Evolutionary conservation across 2,797 vertebrate species (phyloP).

Genomic region (Glyptemys insculpta): DNA sequence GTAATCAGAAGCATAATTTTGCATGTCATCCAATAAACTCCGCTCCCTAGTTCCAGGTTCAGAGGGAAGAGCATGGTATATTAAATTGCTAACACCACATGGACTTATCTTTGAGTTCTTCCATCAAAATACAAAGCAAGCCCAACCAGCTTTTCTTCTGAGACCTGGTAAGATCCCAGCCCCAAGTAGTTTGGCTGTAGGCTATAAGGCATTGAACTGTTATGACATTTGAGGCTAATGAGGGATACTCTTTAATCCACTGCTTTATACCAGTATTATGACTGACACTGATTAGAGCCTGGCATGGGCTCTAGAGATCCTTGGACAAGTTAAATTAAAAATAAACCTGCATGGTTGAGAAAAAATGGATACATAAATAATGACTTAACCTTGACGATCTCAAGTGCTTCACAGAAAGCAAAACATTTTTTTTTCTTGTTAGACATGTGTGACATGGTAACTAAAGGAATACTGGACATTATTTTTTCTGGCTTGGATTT

Average conservation of each 20-base stretch:
- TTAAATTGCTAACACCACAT: neutral
- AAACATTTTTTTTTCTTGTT: neutral
- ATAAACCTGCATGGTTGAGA: neutral
- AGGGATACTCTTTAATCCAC: neutral
- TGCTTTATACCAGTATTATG: neutral
- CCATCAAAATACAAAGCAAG: neutral
- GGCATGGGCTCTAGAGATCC: neutral
- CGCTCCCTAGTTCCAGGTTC: neutral
- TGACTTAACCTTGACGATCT: neutral
- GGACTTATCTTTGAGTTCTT: neutral
- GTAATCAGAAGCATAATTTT: conserved; percentile 44
- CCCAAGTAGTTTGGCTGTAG: neutral
- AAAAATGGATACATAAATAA: neutral
- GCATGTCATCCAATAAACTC: neutral
- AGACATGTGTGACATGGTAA: neutral
- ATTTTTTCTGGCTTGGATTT: neutral
- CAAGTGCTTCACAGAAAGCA: neutral
- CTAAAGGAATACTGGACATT: neutral
- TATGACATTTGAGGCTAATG: neutral
- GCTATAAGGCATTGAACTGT: neutral
- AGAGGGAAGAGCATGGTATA: neutral
- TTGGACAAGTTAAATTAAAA: neutral
- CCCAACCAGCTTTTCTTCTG: neutral
- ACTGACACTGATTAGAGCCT: neutral
- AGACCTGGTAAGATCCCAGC: neutral